Evolutionary conservation across 2,113 vertebrate genomes (phyloP).

Genomic region (Rallus limicola): DNA sequence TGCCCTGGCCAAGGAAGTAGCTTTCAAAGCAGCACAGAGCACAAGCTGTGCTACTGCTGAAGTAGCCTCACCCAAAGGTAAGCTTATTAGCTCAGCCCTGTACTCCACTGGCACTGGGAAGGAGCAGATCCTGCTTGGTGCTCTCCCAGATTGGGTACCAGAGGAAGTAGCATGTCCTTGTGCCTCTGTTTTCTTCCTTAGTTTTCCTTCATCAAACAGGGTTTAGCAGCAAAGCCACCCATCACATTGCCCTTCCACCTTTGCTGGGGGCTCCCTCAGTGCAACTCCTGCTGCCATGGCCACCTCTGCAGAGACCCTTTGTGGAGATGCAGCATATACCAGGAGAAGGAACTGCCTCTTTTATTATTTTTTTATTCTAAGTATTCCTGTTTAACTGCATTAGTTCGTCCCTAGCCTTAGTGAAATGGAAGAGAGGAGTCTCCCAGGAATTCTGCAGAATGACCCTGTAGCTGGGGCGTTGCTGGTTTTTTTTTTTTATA

Average conservation of each 20-base stretch:
- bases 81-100: neutral
- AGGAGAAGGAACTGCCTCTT: neutral
- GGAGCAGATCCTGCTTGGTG: accelerated
- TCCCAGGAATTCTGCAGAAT: neutral
- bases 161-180: accelerated
- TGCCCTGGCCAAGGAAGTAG: neutral
- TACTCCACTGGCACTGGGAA: accelerated
- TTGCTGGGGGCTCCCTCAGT: accelerated
- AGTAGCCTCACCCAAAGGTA: accelerated
- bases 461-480: neutral
- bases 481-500: neutral
- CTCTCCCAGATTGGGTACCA: neutral
- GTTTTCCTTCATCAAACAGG: neutral
- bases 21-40: neutral
- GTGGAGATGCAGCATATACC: neutral
- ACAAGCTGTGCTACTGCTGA: accelerated
- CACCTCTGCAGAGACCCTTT: neutral
- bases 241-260: accelerated
- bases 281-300: accelerated
- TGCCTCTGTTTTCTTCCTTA: neutral
- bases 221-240: neutral
- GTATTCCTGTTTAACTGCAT: accelerated
- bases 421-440: neutral
- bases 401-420: neutral
- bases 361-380: neutral